Evolutionary conservation across 2,113 vertebrate genomes (phyloP), one percentile per base, ranked within the genome.

Genomic region (Anoura caudifer): DNA sequence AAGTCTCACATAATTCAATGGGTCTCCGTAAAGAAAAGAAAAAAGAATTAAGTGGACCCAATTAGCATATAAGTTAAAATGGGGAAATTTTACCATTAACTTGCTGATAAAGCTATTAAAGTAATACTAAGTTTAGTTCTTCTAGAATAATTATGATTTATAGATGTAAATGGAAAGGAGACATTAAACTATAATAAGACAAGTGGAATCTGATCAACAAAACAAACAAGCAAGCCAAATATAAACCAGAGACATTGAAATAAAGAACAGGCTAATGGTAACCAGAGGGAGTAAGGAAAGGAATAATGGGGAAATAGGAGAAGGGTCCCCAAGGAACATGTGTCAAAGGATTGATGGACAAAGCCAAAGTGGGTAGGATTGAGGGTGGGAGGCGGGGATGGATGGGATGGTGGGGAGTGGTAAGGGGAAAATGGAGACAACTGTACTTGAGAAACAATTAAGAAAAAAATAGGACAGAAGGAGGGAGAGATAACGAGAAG

Each of bases 1-100:
- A 99, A 0, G 97, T 91, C 97, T 99, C 98, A 89, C 99, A 99
- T 91, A 98, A 94, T 4, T 98, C 98, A 43, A 98, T 99, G 70
- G 98, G 98, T 33, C 87, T 98, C 85, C 99, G 99, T 99, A 45
- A 31, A 26, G 47, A 77, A 59, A 96, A 80, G 38, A 97, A 84
- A 88, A 97, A 83, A 87, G 56, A 82, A n/a, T 43, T 61, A 4
- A 43, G 31, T 75, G 14, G 26, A 75, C 33, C 24, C 17, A 24
- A 45, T 61, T 75, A 10, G 3, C 38, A 43, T 26, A 75, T 45
- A 61, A 45, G 28, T 73, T 87, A 33, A 73, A 15, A 33, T 28
- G 19, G 38, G 31, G 16, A 56, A 67, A 61, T n/a, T 67, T 13
- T 22, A 67, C 12, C 12, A 47, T 19, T 63, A 65, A n/a, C 33